Conservation (phyloP, 2,888 invertebrate species). For the Eristalinus sepulchralis region DNA sequence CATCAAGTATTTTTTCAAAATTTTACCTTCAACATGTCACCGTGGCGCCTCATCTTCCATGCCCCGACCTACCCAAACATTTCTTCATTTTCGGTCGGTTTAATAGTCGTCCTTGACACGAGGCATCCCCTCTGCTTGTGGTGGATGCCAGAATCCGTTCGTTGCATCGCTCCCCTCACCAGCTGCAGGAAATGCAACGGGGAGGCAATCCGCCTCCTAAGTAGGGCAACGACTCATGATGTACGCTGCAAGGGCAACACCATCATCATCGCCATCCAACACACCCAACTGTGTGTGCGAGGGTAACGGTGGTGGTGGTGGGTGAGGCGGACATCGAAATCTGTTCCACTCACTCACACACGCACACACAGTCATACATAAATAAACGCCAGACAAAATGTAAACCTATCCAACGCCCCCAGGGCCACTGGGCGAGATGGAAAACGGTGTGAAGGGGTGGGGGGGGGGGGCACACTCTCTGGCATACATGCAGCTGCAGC, state of each 20-base stretch:
- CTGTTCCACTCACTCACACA: background rate
- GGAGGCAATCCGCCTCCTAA: background rate
- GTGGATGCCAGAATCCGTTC: background rate
- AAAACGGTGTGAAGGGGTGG: background rate
- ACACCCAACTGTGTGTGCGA: too few relatives aligned
- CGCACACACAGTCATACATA: background rate
- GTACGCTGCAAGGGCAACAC: constrained; percentile 15
- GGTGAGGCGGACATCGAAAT: background rate
- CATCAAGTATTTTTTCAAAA: too few relatives aligned
- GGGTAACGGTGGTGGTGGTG: background rate
- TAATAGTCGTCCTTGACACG: too few relatives aligned
- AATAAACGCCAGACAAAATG: constrained; percentile 56
- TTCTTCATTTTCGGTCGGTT: too few relatives aligned
- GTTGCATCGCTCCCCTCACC: background rate
- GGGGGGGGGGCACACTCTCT: background rate
- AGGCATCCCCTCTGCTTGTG: too few relatives aligned
- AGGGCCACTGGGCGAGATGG: constrained; percentile 5
- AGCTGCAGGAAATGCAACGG: background rate
- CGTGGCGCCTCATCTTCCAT: too few relatives aligned
- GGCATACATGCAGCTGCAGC: background rate
- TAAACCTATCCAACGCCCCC: constrained; percentile 39
- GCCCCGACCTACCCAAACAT: too few relatives aligned
- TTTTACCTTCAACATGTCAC: too few relatives aligned
- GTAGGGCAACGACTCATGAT: constrained; percentile 56
- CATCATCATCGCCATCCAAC: background rate